A percentile compares a stretch with the other conserved stretches of the same genome.
Conservation (phyloP, 2,888 invertebrate species). For the Ormia ochracea region DNA sequence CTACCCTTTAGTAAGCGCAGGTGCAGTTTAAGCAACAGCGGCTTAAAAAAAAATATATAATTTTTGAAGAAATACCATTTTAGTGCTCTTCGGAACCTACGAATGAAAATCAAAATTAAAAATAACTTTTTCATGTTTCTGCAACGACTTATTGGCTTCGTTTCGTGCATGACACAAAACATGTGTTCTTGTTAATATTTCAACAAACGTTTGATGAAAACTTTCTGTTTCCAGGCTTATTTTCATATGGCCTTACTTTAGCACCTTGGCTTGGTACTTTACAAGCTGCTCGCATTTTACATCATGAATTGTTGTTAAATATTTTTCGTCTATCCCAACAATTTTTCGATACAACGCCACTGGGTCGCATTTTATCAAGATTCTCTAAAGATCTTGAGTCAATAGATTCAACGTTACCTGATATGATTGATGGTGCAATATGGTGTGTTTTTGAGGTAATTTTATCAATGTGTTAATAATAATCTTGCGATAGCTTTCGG, state of each 20-base stretch:
- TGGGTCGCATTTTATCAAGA: slow-evolving; percentile 80
- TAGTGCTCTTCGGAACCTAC: too few species aligned
- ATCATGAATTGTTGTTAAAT: slow-evolving; percentile 76
- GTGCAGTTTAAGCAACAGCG: too few species aligned
- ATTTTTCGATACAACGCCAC: slow-evolving; percentile 82
- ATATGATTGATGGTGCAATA: slow-evolving; percentile 78
- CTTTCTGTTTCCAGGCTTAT: slow-evolving; percentile 79
- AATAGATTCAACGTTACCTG: slow-evolving; percentile 75
- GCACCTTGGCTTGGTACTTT: slow-evolving; percentile 81
- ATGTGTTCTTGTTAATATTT: neutral
- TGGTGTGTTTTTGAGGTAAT: slow-evolving; percentile 80
- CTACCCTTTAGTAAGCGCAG: too few species aligned
- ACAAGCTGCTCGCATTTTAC: slow-evolving; percentile 72
- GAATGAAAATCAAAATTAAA: too few species aligned
- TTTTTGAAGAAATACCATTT: too few species aligned
- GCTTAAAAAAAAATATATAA: too few species aligned
- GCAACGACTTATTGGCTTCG: too few species aligned
- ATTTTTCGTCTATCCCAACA: slow-evolving; percentile 79
- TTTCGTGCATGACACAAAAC: too few species aligned
- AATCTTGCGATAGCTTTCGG: too few species aligned
- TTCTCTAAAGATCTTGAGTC: slow-evolving; percentile 78
- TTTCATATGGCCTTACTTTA: slow-evolving; percentile 83
- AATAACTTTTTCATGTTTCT: too few species aligned
- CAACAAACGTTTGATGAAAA: neutral
- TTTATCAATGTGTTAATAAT: slow-evolving; percentile 5